Evolutionary conservation across 2,888 invertebrate genomes (phyloP), one percentile per base, ranked within the genome.

Genomic region (Diabrotica balteata): DNA sequence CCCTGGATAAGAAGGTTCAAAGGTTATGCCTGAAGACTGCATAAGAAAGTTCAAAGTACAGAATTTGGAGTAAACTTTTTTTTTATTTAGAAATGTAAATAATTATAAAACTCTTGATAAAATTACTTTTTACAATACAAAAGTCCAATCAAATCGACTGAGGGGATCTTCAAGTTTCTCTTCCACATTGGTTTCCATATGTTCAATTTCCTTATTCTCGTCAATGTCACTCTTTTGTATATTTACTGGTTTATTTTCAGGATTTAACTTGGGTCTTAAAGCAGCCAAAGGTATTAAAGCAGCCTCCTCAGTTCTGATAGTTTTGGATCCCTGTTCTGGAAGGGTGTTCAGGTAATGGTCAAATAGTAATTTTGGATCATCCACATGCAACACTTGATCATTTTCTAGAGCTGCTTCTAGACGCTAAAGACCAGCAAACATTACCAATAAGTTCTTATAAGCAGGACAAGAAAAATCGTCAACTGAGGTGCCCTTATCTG

Each of bases 341-440:
- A 97, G 89, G 0, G 94, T 93, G 85, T 98, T 98, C 0, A 98
- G 80, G 81, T 99, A 98, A 78, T 91, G 88, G 81, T 96, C 90
- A 80, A 98, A 99, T 2, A 98, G 84, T 51, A 94, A 84, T 73
- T 89, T 88, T 0, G 97, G 93, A 82, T 97, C 94, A 65, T 93
- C 91, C 5, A 90, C 88, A 67, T 89, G 85, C 47, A 94, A 83
- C 72, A 90, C 87, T 63, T 91, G 89, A 83, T 99, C 98, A 84
- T 89, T 89, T 77, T 96, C 94, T 57, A 98, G 79, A 2, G 96
- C 95, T 49, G 91, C 88, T 84, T 99, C 98, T 58, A 99, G 87
- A 0, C 99, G 99, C 75, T 93, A 89, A 8, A 98, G 84, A 2
- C 99, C 99, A 55, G 99, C 99, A 88, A 99, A 99, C 6, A 98